Base-by-base conservation (phyloP, 2,888 invertebrate genomes). In the Spialia ferax region DNA sequence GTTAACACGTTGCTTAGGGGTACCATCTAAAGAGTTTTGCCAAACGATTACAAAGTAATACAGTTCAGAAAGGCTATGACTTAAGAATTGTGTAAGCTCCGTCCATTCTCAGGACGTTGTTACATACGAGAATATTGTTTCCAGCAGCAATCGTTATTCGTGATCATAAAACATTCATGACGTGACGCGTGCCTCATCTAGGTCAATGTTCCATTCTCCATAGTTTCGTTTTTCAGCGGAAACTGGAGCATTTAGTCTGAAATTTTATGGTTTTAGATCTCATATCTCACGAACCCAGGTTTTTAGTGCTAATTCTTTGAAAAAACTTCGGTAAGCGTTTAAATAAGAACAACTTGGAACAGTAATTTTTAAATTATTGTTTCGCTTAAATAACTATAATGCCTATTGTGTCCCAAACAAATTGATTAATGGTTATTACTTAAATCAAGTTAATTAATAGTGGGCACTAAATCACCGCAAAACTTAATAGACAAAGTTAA, bases 121-220 rank as follows among this genome's bases (percentile, higher is more conserved):
- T 65, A 65, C 60, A 52, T 56, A 45, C 3, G 10, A 45, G 60
- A n/a, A 38, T 45, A 45, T 55, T 20, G 52, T 22, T n/a, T 52
- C 26, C 42, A 59, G 42, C 38, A 70, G 62, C 71, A 59, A 22
- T 60, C 63, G 66, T 20, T 20, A 20, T 68, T 45, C 54, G 61
- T 62, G 29, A 55, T 20, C 63, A 48, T 70, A 63, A 69, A 63
- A 68, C 59, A 65, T 60, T 61, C 60, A 68, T 26, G 61, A 52
- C 45, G 52, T 55, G 63, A 50, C 29, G 50, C 57, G 48, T 70
- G 70, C 70, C 70, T 73, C 73, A 76, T 77, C 70, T 75, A 64
- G 79, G 79, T 77, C 76, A 77, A 72, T 74, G 74, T 74, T 75
- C 63, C 72, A 68, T 73, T 70, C 66, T 60, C 15, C 55, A 55